Percentiles rank a stretch among this genome's conserved stretches.
These are phyloP conservation scores for Thrips palmi DNA, from an alignment of 1,140 invertebrate species.

Conservation along the genomic window DNA sequence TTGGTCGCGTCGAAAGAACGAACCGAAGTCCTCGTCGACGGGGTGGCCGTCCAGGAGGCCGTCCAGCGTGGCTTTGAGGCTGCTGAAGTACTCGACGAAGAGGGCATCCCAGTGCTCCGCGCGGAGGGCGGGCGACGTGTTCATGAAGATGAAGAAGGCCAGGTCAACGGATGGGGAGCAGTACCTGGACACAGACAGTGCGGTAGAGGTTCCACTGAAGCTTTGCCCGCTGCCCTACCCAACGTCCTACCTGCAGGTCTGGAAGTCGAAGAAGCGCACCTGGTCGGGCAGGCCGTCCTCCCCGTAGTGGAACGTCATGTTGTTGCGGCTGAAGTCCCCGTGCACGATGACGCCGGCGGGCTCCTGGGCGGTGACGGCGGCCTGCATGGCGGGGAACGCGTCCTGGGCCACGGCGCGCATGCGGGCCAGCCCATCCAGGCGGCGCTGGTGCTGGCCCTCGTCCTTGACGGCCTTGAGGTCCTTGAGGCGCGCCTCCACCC, in stretches of 20 bases:
- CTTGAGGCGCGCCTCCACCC: constrained; percentile 5
- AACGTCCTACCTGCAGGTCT: too few species aligned
- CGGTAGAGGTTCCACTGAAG: too few species aligned
- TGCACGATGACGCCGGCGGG: constrained; percentile 27
- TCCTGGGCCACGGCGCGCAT: background rate
- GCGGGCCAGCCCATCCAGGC: too few species aligned
- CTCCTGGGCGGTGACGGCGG: constrained; percentile 15
- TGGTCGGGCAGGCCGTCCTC: constrained; percentile 13
- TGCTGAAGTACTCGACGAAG: constrained; percentile 20
- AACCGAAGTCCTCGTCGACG: constrained; percentile 6
- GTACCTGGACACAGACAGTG: too few species aligned
- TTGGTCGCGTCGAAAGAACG: too few species aligned
- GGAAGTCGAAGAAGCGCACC: constrained; percentile 25
- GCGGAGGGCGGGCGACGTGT: constrained; percentile 16
- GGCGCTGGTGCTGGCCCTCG: too few species aligned
- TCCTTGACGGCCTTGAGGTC: too few species aligned
- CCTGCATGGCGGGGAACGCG: constrained; percentile 1
- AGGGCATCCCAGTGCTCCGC: constrained; percentile 17
- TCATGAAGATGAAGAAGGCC: constrained; percentile 23
- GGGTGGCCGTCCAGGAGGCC: constrained; percentile 12
- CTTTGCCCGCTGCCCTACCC: too few species aligned
- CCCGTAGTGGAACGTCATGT: constrained; percentile 28
- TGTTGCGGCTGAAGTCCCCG: constrained; percentile 36
- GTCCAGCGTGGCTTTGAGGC: constrained; percentile 13
- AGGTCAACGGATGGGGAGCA: constrained; percentile 23